Base-by-base conservation (phyloP, 2,888 invertebrate species). In the Malthinus seriepunctatus region DNA sequence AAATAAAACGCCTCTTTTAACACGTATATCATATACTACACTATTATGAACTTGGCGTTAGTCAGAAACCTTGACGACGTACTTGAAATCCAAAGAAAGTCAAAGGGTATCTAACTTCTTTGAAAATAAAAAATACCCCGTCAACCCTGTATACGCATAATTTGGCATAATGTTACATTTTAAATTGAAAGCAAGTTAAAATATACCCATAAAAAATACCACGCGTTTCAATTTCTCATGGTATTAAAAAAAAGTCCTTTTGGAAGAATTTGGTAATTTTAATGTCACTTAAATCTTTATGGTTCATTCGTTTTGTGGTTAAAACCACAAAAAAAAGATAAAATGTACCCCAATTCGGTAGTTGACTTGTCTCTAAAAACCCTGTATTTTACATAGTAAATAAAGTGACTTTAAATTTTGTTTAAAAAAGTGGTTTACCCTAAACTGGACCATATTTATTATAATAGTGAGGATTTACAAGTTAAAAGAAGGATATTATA, bases 161-260 rank as follows among this genome's bases (percentile, higher is more conserved):
- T n/a, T n/a, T n/a, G n/a, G n/a, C n/a, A n/a, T n/a, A n/a, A n/a
- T n/a, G n/a, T n/a, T n/a, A n/a, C n/a, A n/a, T n/a, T n/a, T n/a
- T n/a, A n/a, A n/a, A n/a, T n/a, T n/a, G n/a, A n/a, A n/a, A n/a
- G n/a, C n/a, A n/a, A n/a, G n/a, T n/a, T n/a, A n/a, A n/a, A n/a
- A n/a, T n/a, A n/a, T n/a, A n/a, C n/a, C n/a, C n/a, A n/a, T n/a
- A n/a, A 60, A 56, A 52, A 32, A 15, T 45, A 56, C 44, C 60
- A 60, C 56, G 56, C 49, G 55, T 46, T 61, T 33, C 15, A 56
- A 56, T 56, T 61, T 61, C 55, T 52, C 56, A 61, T 51, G 61
- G 56, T 39, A 46, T 53, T 61, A 53, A 53, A 23, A 23, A 23
- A 54, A 9, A 35, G 32, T 42, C 52, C 44, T 42, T 53, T 56